phyloP scores from a whole-genome alignment of 2,797 vertebrate species.

The Sphenopsis melanotis region DNA sequence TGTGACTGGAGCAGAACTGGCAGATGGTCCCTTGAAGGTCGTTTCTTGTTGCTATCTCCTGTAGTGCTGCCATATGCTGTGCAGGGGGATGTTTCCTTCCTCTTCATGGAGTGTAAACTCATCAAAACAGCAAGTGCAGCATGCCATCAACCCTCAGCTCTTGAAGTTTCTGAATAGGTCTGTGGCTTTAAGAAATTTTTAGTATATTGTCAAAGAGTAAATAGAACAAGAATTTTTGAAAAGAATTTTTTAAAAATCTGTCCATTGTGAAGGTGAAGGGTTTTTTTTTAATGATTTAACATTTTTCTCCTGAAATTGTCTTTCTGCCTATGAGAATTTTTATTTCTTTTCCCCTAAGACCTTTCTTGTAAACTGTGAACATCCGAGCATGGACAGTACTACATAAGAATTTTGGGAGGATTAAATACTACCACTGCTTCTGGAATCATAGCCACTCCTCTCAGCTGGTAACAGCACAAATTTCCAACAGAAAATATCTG shows the following conservation, averaged over 20 bases:
- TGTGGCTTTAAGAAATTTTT: constrained; percentile 4
- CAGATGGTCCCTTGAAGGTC: constrained; percentile 68
- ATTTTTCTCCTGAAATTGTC: background rate
- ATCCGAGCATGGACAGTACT: background rate
- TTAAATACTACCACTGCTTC: background rate
- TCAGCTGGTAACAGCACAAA: background rate
- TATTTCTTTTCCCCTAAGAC: background rate
- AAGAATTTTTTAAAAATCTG: background rate
- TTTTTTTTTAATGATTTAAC: background rate
- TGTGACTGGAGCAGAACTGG: constrained; percentile 61
- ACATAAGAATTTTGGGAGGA: background rate
- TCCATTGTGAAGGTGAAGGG: background rate
- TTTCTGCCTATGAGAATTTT: background rate
- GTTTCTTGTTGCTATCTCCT: constrained; percentile 62
- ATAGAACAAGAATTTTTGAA: background rate
- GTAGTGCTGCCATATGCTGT: constrained; percentile 66
- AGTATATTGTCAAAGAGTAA: background rate
- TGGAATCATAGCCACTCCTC: background rate
- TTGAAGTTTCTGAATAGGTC: constrained; percentile 19
- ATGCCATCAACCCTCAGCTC: background rate
- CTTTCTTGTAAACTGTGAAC: background rate
- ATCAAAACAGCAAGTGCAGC: constrained; percentile 56
- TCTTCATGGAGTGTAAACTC: constrained; percentile 63
- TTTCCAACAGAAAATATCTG: background rate
- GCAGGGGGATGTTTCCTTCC: constrained; percentile 57